Evolutionary conservation across 2,797 vertebrate genomes (phyloP).

Genomic region (Hippopotamyrus pictus): DNA sequence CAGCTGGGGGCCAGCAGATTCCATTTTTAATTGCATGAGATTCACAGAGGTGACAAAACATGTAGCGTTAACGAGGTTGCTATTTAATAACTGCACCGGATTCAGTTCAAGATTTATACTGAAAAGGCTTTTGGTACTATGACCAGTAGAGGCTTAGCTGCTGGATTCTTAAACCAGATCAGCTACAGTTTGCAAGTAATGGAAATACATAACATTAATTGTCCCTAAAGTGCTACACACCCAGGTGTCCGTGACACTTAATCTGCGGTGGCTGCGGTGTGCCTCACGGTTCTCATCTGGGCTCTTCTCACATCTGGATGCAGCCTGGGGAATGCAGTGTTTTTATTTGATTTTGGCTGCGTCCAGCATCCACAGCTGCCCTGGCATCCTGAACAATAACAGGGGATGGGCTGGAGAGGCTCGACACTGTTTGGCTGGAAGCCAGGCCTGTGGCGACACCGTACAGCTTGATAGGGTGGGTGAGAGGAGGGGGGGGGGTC

Average conservation of each 20-base stretch:
- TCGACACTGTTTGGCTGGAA: background rate
- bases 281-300: constrained; percentile 23
- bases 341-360: background rate
- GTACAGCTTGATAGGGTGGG: background rate
- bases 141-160: background rate
- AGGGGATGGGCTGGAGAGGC: constrained; percentile 1
- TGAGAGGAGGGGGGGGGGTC: background rate
- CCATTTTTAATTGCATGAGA: background rate
- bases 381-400: constrained; percentile 14
- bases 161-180: background rate
- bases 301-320: constrained; percentile 21
- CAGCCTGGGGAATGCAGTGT: background rate
- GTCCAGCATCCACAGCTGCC: constrained; percentile 22
- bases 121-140: background rate
- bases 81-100: background rate
- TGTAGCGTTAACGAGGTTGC: background rate
- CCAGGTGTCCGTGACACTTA: background rate
- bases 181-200: background rate
- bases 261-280: constrained; percentile 2
- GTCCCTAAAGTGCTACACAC: background rate
- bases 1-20: background rate
- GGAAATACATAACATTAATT: background rate
- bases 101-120: background rate
- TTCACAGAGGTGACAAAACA: background rate
- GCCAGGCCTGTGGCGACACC: background rate